Conservation (phyloP, 1,140 invertebrate genomes). For the Globodera rostochiensis region DNA sequence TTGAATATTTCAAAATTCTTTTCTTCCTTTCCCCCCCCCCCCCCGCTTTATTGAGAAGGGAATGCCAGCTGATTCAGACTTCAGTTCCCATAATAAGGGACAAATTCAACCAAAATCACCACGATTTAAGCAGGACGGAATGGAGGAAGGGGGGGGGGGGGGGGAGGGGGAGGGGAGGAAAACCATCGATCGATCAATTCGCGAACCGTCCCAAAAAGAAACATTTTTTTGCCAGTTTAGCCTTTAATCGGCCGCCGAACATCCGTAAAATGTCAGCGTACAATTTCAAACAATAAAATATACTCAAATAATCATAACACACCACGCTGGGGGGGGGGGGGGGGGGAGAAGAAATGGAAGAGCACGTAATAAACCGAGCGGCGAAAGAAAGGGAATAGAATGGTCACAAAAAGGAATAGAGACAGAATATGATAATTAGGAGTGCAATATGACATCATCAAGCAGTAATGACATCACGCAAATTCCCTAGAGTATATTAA, state of each 20-base stretch:
- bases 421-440: neutral
- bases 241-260: neutral
- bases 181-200: neutral
- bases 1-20: neutral
- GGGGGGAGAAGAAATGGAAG: neutral
- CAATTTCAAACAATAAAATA: neutral
- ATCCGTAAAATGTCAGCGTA: neutral
- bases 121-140: too few relatives aligned
- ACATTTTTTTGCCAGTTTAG: slow-evolving; percentile 5
- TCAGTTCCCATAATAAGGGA: neutral
- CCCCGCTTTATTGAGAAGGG: neutral
- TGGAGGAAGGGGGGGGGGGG: too few relatives aligned
- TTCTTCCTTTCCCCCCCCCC: neutral
- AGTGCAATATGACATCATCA: neutral
- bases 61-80: neutral
- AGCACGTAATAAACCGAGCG: neutral
- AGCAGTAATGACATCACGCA: slow-evolving; percentile 1
- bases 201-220: neutral
- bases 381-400: neutral
- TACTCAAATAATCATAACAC: neutral
- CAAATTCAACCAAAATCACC: neutral
- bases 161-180: slow-evolving; percentile 1
- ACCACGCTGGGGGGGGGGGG: neutral
- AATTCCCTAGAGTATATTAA: neutral
- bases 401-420: neutral